A percentile compares a stretch with the other conserved stretches of the same genome.
phyloP scores from a whole-genome alignment of 2,797 vertebrate genomes.

The Ctenopoma kingsleyae region DNA sequence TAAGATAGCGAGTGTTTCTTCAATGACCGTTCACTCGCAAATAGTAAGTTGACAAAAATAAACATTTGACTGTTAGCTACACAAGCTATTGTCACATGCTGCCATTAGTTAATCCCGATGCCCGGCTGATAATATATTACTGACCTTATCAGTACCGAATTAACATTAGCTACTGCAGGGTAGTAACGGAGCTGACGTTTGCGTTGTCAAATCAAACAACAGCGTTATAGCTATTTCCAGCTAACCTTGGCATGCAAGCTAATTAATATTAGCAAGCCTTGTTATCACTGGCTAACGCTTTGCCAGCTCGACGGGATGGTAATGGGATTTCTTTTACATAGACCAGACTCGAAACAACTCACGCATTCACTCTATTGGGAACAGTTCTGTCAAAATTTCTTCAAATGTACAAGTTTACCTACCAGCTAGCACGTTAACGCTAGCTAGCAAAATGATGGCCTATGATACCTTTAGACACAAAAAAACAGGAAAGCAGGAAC shows the following conservation, averaged over 20 bases:
- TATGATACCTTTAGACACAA: conserved; percentile 81
- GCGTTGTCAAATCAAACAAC: conserved; percentile 71
- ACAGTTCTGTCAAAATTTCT: conserved; percentile 18
- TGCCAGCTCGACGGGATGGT: conserved; percentile 57
- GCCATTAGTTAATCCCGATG: neutral
- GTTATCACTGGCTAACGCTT: conserved; percentile 56
- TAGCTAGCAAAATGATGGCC: conserved; percentile 81
- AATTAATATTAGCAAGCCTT: conserved; percentile 74
- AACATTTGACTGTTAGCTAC: conserved; percentile 16
- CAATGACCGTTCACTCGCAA: conserved; percentile 52
- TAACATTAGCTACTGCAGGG: conserved; percentile 27
- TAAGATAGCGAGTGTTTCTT: conserved; percentile 46
- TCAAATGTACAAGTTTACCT: conserved; percentile 53
- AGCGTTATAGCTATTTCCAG: conserved; percentile 61
- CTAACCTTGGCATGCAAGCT: conserved; percentile 75
- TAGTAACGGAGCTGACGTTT: conserved; percentile 67
- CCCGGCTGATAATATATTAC: conserved; percentile 23
- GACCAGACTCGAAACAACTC: conserved; percentile 11
- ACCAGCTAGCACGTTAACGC: conserved; percentile 65
- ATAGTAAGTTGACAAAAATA: conserved; percentile 53
- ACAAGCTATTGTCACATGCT: neutral
- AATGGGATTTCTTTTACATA: conserved; percentile 27
- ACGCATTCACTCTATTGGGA: conserved; percentile 10
- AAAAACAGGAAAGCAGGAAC: conserved; percentile 86
- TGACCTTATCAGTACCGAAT: conserved; percentile 43